Evolutionary conservation across 2,113 vertebrate species (phyloP).

Genomic region (Barnardius zonarius): DNA sequence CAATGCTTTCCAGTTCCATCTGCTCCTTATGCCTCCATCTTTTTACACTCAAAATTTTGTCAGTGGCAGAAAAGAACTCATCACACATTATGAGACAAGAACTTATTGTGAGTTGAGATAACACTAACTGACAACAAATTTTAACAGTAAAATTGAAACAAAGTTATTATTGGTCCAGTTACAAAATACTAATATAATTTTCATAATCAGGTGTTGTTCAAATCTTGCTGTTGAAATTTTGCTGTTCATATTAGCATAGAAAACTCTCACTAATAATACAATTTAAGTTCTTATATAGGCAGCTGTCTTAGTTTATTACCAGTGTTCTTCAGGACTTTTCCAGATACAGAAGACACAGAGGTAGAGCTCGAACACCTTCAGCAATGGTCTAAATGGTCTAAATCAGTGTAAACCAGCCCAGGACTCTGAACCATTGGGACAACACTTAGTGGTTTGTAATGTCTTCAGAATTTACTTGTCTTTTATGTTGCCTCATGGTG

Average conservation of each 20-base stretch:
- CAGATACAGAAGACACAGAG: accelerated
- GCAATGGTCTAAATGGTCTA: not conserved
- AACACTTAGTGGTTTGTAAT: not conserved
- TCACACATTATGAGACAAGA: not conserved
- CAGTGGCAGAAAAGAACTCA: not conserved
- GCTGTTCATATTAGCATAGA: not conserved
- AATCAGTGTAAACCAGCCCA: not conserved
- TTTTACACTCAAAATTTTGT: not conserved
- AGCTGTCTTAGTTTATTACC: not conserved
- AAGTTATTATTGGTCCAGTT: not conserved
- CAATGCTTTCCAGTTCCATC: not conserved
- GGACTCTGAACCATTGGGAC: not conserved
- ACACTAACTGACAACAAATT: not conserved
- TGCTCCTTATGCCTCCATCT: not conserved
- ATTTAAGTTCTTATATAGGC: not conserved
- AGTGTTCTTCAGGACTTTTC: not conserved
- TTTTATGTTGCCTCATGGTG: not conserved
- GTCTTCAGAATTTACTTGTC: not conserved
- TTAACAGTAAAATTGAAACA: not conserved
- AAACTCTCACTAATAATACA: not conserved
- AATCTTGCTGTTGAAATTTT: not conserved
- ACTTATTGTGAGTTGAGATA: not conserved
- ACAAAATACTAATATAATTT: not conserved
- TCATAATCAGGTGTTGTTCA: not conserved
- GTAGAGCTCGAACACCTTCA: not conserved